Evolutionary conservation across 1,140 invertebrate species (phyloP).

Genomic region (Trissolcus basalis): DNA sequence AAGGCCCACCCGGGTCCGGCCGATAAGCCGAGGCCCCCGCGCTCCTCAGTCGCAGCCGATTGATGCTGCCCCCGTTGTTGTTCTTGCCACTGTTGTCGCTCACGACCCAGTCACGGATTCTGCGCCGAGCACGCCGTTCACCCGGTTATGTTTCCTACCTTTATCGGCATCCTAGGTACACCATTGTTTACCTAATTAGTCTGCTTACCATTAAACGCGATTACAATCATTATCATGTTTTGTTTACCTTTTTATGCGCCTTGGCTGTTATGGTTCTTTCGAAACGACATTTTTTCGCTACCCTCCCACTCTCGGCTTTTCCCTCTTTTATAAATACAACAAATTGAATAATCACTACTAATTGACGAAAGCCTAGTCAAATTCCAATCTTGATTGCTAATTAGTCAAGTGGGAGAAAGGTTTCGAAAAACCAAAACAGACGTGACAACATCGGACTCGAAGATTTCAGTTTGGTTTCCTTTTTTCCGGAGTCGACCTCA

Average conservation of each 20-base stretch:
- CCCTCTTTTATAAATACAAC: too few relatives aligned
- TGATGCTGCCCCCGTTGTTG: slow-evolving; percentile 30
- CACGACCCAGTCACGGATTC: slow-evolving; percentile 48
- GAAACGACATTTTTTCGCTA: too few relatives aligned
- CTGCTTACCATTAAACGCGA: slow-evolving; percentile 41
- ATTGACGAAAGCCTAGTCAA: too few relatives aligned
- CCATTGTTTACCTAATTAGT: slow-evolving; percentile 22
- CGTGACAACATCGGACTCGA: too few relatives aligned
- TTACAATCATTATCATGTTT: neutral
- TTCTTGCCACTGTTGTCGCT: slow-evolving; percentile 19
- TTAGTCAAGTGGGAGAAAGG: too few relatives aligned
- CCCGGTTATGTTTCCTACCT: slow-evolving; percentile 55
- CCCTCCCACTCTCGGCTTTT: too few relatives aligned
- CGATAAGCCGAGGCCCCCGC: slow-evolving; percentile 27
- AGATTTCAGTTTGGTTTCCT: neutral
- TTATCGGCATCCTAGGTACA: slow-evolving; percentile 49
- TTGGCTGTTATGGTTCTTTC: too few relatives aligned
- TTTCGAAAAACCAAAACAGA: too few relatives aligned
- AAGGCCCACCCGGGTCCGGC: slow-evolving; percentile 48
- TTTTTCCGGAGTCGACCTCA: slow-evolving; percentile 1
- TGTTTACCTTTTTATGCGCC: too few relatives aligned
- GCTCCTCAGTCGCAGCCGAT: slow-evolving; percentile 4
- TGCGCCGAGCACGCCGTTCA: slow-evolving; percentile 45
- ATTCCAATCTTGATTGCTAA: too few relatives aligned
- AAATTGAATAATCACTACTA: too few relatives aligned